phyloP scores from a whole-genome alignment of 2,888 invertebrate species.

The Rhagonycha fulva region DNA sequence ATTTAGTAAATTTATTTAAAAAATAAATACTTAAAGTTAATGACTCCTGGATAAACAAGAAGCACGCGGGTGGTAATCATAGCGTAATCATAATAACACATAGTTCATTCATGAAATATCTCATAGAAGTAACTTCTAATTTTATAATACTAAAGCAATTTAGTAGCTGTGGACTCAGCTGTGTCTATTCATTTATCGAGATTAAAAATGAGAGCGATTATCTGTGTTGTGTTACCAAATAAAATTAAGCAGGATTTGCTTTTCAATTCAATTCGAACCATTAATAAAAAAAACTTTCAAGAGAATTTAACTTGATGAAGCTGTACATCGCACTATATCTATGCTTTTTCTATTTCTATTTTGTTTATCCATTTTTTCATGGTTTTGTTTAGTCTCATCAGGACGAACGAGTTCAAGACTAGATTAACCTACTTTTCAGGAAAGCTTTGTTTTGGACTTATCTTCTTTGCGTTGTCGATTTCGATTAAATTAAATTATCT shows the following conservation, averaged over 20 bases:
- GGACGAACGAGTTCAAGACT: not conserved
- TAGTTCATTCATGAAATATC: slow-evolving; percentile 18
- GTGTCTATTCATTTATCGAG: slow-evolving; percentile 8
- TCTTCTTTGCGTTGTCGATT: not conserved
- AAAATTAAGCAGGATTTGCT: not conserved
- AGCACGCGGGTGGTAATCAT: slow-evolving; percentile 20
- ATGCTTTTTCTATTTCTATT: not conserved
- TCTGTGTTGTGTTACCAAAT: slow-evolving; percentile 4
- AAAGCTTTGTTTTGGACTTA: not conserved
- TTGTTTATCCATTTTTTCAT: not conserved
- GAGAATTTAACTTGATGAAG: not conserved
- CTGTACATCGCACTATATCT: not conserved
- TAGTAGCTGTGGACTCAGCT: slow-evolving; percentile 9
- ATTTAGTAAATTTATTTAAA: not conserved
- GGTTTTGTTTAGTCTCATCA: not conserved
- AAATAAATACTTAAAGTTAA: slow-evolving; percentile 7
- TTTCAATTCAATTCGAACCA: not conserved
- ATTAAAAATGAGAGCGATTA: slow-evolving; percentile 8
- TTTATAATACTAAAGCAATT: slow-evolving; percentile 3
- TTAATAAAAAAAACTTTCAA: not conserved
- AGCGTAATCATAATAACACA: slow-evolving; percentile 20
- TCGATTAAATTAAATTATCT: not conserved
- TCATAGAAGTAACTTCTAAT: not conserved
- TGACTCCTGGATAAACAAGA: slow-evolving; percentile 17
- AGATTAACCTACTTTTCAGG: not conserved